Percentiles rank a stretch among this genome's conserved stretches.
Evolutionary conservation across 2,888 invertebrate species (phyloP).

Genomic region (Steinernema hermaphroditum): DNA sequence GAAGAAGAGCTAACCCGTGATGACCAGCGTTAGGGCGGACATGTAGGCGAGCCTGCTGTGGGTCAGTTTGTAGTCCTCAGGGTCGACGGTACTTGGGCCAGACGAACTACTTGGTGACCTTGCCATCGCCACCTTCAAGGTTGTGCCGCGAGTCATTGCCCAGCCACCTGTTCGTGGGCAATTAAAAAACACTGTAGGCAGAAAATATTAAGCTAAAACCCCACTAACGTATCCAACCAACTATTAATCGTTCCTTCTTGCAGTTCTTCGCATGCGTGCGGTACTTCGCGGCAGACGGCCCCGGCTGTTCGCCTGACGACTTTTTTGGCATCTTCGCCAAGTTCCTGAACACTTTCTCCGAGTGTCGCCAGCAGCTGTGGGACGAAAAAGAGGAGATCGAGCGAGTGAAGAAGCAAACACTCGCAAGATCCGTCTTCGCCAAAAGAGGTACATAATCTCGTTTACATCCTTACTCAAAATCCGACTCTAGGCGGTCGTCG

Average conservation of each 20-base stretch:
- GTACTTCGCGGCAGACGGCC: slow-evolving; percentile 51
- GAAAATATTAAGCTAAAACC: too few species aligned
- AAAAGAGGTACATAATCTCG: slow-evolving; percentile 50
- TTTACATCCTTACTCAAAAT: neutral
- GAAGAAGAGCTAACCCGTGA: slow-evolving; percentile 45
- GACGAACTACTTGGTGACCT: slow-evolving; percentile 26
- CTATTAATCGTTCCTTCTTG: slow-evolving; percentile 37
- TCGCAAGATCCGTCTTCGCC: slow-evolving; percentile 57
- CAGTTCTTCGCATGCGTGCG: slow-evolving; percentile 57
- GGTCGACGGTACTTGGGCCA: slow-evolving; percentile 39
- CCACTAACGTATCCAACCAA: too few species aligned
- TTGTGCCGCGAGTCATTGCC: too few species aligned
- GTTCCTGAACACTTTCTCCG: slow-evolving; percentile 52
- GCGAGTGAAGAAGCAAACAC: slow-evolving; percentile 60
- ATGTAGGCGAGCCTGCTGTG: slow-evolving; percentile 55
- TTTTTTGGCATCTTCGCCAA: slow-evolving; percentile 61
- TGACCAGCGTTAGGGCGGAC: slow-evolving; percentile 50
- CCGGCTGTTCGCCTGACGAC: slow-evolving; percentile 55
- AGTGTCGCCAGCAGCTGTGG: slow-evolving; percentile 56
- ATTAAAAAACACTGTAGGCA: too few species aligned
- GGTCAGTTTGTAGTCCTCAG: slow-evolving; percentile 48
- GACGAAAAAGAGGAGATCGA: slow-evolving; percentile 59
- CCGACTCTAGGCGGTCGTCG: slow-evolving; percentile 1
- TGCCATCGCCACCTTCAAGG: slow-evolving; percentile 46
- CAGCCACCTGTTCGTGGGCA: too few species aligned